Evolutionary conservation across 2,888 invertebrate species (phyloP), one percentile per base, ranked within the genome.

Genomic region (Athalia cordata): DNA sequence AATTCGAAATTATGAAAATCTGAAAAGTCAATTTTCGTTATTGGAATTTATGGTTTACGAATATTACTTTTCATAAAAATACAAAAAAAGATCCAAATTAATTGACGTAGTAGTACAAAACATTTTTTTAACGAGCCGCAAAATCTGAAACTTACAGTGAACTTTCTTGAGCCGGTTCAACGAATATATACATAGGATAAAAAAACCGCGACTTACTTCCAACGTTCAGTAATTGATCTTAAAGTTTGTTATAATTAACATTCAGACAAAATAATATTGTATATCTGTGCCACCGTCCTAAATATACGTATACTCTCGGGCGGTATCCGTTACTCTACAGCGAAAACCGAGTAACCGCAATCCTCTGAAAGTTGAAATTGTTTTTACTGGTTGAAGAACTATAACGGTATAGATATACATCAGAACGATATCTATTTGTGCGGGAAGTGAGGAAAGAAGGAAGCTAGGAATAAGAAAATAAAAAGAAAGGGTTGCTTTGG

Each of bases 341-440:
- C 45, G 59, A 72, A 72, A 72, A 72, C 59, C 59, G 47, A 59
- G 45, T 72, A 57, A 72, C 72, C 72, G 59, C 72, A 72, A 72
- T 72, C 57, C 72, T 59, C 72, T 29, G 59, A 72, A 72, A 72
- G 72, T 72, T 72, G 45, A 47, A 72, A 72, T 72, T 45, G 72
- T 72, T 72, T 72, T 72, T 72, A 72, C 72, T 59, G 7, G 9
- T 47, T 3, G 43, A 45, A 29, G 29, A 1, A 72, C 47, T 72
- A 13, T 59, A 57, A 72, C 59, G 13, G 72, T 59, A 47, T 29
- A 29, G 29, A 29, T 29, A 29, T 43, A 72, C 72, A 59, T 57
- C 59, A 13, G 57, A 59, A 59, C 57, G 72, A 72, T 29, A 29
- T 72, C 72, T 72, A 72, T 72, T 72, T 72, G 72, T 29, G 29